These are phyloP conservation scores for Micromesistius poutassou DNA, from an alignment of 2,797 vertebrate species.

Conservation along the genomic window DNA sequence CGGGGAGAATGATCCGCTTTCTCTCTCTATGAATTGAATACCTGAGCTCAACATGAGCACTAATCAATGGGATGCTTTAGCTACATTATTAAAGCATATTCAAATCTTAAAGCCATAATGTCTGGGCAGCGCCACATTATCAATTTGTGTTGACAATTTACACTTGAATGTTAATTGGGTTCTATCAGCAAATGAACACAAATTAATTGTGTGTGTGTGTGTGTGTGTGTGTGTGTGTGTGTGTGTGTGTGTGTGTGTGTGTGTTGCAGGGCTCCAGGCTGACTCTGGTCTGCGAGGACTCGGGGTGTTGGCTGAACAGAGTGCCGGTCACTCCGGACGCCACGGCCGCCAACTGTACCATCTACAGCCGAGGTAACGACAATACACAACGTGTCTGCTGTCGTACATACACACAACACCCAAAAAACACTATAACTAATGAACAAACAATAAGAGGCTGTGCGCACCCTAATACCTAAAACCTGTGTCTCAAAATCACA, in stretches of 20 bases:
- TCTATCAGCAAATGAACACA: neutral
- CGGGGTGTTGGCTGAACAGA: conserved; percentile 81
- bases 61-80: neutral
- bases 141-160: neutral
- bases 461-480: neutral
- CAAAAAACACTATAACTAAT: too few species aligned
- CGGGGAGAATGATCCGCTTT: neutral
- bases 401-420: too few species aligned
- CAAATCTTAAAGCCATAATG: neutral
- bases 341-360: conserved; percentile 74
- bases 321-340: conserved; percentile 74
- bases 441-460: neutral
- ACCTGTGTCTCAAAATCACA: neutral
- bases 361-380: conserved; percentile 83
- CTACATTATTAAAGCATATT: neutral
- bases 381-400: neutral
- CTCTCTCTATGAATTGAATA: too few species aligned
- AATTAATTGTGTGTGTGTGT: neutral
- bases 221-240: too few species aligned
- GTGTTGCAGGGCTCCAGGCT: conserved; percentile 60
- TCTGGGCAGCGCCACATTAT: neutral
- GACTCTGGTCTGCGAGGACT: conserved; percentile 77
- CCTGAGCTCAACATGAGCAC: neutral
- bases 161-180: neutral
- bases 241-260: neutral